A percentile compares a stretch with the other conserved stretches of the same genome.
These are phyloP conservation scores for Tamandua tetradactyla DNA, from an alignment of 2,797 vertebrate genomes.

Conservation along the genomic window DNA sequence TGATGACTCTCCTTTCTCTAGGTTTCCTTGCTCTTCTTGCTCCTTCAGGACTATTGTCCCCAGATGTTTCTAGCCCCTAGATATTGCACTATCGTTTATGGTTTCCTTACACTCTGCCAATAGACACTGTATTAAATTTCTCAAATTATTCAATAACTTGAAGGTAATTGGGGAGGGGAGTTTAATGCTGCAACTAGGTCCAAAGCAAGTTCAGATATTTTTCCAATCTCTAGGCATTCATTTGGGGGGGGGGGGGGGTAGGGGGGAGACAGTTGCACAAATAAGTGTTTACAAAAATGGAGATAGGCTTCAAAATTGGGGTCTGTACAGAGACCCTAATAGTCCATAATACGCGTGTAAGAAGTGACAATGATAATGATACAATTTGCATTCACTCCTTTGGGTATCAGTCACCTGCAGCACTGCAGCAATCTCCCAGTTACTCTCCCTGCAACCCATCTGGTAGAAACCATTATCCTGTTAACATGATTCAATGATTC, in stretches of 20 bases:
- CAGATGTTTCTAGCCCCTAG: too few relatives aligned
- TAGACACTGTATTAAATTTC: neutral
- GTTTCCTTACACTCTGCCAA: neutral
- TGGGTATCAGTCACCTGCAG: neutral
- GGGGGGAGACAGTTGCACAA: neutral
- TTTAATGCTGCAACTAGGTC: neutral
- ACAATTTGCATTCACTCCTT: neutral
- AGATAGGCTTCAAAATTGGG: neutral
- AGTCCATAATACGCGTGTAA: too few relatives aligned
- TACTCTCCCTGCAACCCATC: neutral
- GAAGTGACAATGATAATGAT: neutral
- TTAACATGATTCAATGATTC: neutral
- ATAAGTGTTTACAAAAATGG: neutral
- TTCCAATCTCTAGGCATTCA: neutral
- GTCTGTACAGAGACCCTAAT: neutral
- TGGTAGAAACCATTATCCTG: neutral
- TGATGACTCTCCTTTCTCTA: neutral
- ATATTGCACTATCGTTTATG: neutral
- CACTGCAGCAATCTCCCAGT: neutral
- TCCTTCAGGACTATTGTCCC: neutral
- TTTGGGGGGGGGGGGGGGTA: too few relatives aligned
- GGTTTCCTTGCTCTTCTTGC: neutral
- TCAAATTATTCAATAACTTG: neutral
- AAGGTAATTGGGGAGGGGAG: neutral
- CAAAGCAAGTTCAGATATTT: neutral